Conservation (phyloP, 2,797 vertebrate genomes). For the Petrocephalus schoutedeni region DNA sequence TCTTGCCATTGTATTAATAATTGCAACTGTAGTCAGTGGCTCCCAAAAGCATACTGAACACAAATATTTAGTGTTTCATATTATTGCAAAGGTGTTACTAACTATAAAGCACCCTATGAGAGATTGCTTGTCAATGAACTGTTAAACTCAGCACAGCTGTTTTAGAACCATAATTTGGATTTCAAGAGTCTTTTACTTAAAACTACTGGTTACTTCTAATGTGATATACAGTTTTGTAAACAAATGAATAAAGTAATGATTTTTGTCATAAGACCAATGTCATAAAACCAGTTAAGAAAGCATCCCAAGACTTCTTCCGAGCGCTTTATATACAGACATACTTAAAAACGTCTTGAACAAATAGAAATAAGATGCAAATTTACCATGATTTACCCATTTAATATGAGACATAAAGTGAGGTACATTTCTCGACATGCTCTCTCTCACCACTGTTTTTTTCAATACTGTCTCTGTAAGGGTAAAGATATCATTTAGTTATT, state of each 20-base stretch:
- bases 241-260: background rate
- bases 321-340: background rate
- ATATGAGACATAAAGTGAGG: background rate
- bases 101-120: background rate
- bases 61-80: background rate
- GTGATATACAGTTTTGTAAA: background rate
- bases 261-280: background rate
- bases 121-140: background rate
- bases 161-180: background rate
- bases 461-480: slow-evolving; percentile 20
- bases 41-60: background rate
- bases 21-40: background rate
- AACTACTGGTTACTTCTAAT: background rate
- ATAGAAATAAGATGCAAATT: background rate
- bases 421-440: background rate
- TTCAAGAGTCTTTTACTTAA: background rate
- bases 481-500: slow-evolving; percentile 11
- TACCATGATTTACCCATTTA: background rate
- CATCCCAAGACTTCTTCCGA: background rate
- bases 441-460: background rate
- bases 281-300: background rate
- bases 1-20: background rate
- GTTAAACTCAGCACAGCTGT: background rate
- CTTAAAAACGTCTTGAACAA: background rate
- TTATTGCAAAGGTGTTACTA: background rate